Conservation (phyloP, 2,113 vertebrate genomes). For the Pedetes capensis region DNA sequence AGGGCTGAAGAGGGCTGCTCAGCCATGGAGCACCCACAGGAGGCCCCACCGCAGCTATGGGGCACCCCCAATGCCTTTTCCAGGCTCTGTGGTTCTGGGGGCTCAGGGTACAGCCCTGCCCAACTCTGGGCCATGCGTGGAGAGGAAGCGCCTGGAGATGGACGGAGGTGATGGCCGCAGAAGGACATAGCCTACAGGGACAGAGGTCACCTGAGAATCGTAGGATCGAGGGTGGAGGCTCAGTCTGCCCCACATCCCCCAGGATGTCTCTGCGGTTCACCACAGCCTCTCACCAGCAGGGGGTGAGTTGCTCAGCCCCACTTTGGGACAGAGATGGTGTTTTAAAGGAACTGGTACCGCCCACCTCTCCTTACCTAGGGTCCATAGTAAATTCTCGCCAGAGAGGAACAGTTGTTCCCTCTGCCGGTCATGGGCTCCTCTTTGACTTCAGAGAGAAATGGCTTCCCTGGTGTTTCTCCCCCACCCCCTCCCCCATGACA, state of each 20-base stretch:
- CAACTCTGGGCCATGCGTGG: rapidly evolving
- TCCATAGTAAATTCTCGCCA: background rate
- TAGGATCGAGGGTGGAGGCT: rapidly evolving
- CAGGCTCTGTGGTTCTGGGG: background rate
- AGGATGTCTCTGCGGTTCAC: background rate
- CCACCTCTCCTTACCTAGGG: background rate
- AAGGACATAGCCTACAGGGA: no score
- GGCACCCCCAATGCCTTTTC: background rate
- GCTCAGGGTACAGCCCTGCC: background rate
- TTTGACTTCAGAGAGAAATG: background rate
- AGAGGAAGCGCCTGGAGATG: background rate
- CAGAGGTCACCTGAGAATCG: background rate
- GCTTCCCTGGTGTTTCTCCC: background rate
- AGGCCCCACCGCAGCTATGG: no score
- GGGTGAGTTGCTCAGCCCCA: no score
- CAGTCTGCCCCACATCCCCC: rapidly evolving
- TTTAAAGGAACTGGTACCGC: background rate
- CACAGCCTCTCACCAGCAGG: rapidly evolving
- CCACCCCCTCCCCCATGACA: no score
- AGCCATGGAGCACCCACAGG: background rate
- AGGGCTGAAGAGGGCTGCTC: background rate
- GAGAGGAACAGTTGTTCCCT: background rate
- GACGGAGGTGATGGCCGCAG: background rate
- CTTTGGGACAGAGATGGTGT: rapidly evolving
- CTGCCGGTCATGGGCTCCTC: background rate